Evolutionary conservation across 1,140 invertebrate genomes (phyloP).

Genomic region (Acromyrmex heyeri): DNA sequence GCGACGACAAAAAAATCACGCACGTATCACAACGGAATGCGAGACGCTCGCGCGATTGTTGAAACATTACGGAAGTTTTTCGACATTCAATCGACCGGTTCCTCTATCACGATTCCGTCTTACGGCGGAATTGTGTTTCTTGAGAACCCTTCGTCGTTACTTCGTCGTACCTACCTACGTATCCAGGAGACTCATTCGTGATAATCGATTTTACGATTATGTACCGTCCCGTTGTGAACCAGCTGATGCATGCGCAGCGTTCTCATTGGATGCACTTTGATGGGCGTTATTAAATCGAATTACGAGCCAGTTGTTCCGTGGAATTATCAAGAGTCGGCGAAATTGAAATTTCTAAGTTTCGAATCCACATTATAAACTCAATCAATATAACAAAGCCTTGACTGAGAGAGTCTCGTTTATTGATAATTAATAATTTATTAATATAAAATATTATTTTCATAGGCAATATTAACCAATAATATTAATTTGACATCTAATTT

Average conservation of each 20-base stretch:
- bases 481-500: background rate
- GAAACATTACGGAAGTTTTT: conserved; percentile 34
- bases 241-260: background rate
- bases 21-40: conserved; percentile 5
- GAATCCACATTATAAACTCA: background rate
- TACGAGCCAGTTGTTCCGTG: background rate
- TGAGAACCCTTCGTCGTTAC: background rate
- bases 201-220: conserved; percentile 52
- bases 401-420: background rate
- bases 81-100: conserved; percentile 6
- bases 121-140: conserved; percentile 27
- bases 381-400: background rate
- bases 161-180: background rate
- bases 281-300: conserved; percentile 15
- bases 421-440: background rate
- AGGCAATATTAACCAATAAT: background rate
- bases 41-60: background rate
- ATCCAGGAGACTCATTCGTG: conserved; percentile 23
- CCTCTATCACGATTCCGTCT: background rate
- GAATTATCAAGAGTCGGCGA: background rate
- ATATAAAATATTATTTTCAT: too few relatives aligned
- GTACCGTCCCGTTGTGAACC: background rate
- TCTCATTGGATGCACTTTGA: conserved; percentile 16
- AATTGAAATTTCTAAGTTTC: background rate
- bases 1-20: conserved; percentile 28